Evolutionary conservation across 2,797 vertebrate genomes (phyloP).

Genomic region (Crocidura indochinensis): DNA sequence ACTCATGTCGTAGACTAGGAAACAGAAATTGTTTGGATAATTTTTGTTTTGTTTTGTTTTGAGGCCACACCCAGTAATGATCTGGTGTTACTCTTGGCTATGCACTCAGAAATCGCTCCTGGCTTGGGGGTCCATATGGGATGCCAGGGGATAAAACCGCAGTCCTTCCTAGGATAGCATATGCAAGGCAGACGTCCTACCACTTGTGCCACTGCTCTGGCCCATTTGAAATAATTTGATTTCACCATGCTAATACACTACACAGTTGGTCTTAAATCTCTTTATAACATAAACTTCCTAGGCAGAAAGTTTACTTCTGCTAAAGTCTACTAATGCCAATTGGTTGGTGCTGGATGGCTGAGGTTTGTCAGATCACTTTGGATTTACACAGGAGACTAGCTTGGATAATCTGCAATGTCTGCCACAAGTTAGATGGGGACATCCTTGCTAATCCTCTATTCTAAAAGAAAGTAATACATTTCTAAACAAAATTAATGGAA

Average conservation of each 20-base stretch:
- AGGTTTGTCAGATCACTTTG: not conserved
- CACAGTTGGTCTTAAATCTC: not conserved
- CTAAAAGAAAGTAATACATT: not conserved
- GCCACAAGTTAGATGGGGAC: not conserved
- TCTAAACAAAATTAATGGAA: not conserved
- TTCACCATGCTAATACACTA: not conserved
- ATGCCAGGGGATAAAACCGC: no score
- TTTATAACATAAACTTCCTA: not conserved
- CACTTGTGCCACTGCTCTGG: no score
- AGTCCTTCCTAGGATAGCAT: no score
- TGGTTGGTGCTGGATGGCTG: not conserved
- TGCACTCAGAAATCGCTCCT: no score
- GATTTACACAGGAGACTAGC: not conserved
- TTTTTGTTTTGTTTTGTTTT: no score
- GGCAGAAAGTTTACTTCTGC: not conserved
- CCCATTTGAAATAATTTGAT: constrained; percentile 67
- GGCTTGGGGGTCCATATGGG: no score
- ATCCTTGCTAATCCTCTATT: not conserved
- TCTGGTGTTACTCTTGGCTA: no score
- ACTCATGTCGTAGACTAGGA: constrained; percentile 22
- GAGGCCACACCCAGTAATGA: no score
- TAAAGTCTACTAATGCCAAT: not conserved
- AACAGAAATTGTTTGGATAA: not conserved
- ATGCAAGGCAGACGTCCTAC: no score
- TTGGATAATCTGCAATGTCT: not conserved